Percentiles rank a stretch among this genome's conserved stretches.
phyloP scores from a whole-genome alignment of 2,113 vertebrate species.

The Forbesichthys papilliferus region DNA sequence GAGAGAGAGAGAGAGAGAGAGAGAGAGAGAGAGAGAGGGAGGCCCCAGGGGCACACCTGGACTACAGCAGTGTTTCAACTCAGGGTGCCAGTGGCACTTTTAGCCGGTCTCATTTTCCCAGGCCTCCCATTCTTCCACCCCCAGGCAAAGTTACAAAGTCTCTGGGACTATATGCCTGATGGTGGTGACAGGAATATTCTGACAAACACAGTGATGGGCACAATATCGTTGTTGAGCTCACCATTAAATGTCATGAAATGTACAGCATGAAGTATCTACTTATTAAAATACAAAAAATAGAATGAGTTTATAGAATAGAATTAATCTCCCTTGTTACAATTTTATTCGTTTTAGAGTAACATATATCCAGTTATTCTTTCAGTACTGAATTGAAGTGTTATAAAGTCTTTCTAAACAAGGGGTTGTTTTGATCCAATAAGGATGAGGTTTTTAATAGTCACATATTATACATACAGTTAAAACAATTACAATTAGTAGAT shows the following conservation, averaged over 20 bases:
- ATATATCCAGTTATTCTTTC: not conserved
- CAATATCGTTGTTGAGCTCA: no score
- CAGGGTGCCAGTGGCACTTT: conserved; percentile 46
- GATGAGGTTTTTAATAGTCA: no score
- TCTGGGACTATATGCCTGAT: not conserved
- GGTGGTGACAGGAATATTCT: not conserved
- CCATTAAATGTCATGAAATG: no score
- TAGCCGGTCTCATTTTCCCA: conserved; percentile 58
- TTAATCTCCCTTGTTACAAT: no score
- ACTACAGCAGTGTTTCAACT: conserved; percentile 45
- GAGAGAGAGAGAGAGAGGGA: not conserved
- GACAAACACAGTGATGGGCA: no score
- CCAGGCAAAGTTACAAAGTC: conserved; percentile 43
- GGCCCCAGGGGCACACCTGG: conserved; percentile 65
- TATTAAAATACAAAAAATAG: no score
- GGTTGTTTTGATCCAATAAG: no score
- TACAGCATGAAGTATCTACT: no score
- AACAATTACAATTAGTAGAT: no score
- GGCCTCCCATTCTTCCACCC: conserved; percentile 37
- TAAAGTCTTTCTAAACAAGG: not conserved
- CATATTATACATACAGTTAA: no score
- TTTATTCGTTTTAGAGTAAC: not conserved
- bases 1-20: no score
- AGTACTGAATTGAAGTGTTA: not conserved
- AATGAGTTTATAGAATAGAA: no score